Evolutionary conservation across 1,140 invertebrate species (phyloP).

Genomic region (Trachymyrmex septentrionalis): DNA sequence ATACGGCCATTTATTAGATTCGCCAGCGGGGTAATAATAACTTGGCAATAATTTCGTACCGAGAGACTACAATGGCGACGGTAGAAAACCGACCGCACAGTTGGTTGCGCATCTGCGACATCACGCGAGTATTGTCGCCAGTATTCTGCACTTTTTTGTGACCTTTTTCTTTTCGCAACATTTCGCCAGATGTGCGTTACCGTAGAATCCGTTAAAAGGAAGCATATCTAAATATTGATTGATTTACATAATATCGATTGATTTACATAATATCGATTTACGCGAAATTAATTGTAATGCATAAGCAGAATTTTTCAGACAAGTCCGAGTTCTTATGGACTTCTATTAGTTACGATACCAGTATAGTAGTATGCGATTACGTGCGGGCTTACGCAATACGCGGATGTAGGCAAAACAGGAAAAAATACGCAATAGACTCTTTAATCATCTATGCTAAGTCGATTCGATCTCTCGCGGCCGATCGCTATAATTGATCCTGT

Average conservation of each 20-base stretch:
- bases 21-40: slow-evolving; percentile 72
- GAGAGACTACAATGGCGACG: slow-evolving; percentile 60
- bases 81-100: slow-evolving; percentile 64
- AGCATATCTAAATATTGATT: no score
- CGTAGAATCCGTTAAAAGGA: not conserved
- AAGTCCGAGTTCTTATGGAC: not conserved
- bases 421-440: slow-evolving; percentile 17
- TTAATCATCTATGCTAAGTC: slow-evolving; percentile 53
- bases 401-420: slow-evolving; percentile 60
- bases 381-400: slow-evolving; percentile 52
- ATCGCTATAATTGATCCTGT: slow-evolving; percentile 32
- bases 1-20: slow-evolving; percentile 74
- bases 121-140: slow-evolving; percentile 46
- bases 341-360: not conserved
- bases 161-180: not conserved
- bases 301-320: not conserved
- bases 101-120: slow-evolving; percentile 69
- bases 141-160: slow-evolving; percentile 20
- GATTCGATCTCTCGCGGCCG: slow-evolving; percentile 25
- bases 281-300: not conserved
- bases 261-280: not conserved
- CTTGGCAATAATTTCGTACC: slow-evolving; percentile 71
- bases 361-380: not conserved
- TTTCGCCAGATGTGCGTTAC: not conserved
- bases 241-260: no score